Percentiles rank a stretch among this genome's conserved stretches.
phyloP scores from a whole-genome alignment of 2,888 invertebrate species.

The Drosophila stalkeri region DNA sequence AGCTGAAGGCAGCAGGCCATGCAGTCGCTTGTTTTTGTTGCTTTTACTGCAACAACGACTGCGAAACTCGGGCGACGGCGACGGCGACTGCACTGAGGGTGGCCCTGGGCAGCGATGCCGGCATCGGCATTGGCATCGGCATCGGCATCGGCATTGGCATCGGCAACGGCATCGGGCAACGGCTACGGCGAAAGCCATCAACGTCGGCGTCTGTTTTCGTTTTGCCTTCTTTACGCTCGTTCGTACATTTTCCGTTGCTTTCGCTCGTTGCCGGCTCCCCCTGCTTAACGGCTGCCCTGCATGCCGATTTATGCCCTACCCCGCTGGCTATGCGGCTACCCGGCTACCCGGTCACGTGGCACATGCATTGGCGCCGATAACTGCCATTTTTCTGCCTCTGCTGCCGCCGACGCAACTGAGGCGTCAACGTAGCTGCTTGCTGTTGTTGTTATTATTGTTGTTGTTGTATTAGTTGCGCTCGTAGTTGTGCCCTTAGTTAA shows the following conservation, averaged over 20 bases:
- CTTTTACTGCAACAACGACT: conserved; percentile 58
- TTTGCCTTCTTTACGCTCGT: conserved; percentile 42
- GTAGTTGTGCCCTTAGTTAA: conserved; percentile 61
- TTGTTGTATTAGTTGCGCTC: conserved; percentile 28
- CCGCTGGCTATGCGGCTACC: conserved; percentile 9
- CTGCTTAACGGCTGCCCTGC: background rate
- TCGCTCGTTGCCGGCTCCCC: conserved; percentile 36
- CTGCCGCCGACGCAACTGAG: conserved; percentile 24
- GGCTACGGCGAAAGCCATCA: conserved; percentile 39
- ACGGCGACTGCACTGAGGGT: conserved; percentile 52
- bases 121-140: conserved; percentile 32
- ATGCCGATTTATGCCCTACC: conserved; percentile 11
- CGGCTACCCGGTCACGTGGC: conserved; percentile 73
- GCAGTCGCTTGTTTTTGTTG: conserved; percentile 50
- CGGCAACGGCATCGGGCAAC: conserved; percentile 27
- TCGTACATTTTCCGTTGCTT: conserved; percentile 51
- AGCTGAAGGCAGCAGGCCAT: conserved; percentile 40
- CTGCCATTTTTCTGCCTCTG: conserved; percentile 75
- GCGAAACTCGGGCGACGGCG: conserved; percentile 52
- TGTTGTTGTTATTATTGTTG: conserved; percentile 33
- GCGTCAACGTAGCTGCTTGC: conserved; percentile 24
- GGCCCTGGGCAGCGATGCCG: conserved; percentile 61
- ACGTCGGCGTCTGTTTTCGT: conserved; percentile 42
- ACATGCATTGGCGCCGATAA: conserved; percentile 83
- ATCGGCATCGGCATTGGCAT: conserved; percentile 33